Conservation (phyloP, 2,797 vertebrate genomes). For the Enteromius mattozi region DNA sequence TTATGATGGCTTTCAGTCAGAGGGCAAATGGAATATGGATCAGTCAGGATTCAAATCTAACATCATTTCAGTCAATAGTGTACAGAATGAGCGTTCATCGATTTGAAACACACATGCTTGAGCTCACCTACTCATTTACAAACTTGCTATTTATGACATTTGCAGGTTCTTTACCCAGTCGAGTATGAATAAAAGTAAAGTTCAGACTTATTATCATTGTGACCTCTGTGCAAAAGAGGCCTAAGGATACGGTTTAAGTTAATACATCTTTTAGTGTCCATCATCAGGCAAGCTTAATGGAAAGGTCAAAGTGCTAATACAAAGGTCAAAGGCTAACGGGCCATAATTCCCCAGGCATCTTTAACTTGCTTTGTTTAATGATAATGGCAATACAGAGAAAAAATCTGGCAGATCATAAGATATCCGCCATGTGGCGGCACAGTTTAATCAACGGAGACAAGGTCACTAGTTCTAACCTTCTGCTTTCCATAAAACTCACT, state of each 20-base stretch:
- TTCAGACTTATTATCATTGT: slow-evolving; percentile 45
- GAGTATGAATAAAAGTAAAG: slow-evolving; percentile 33
- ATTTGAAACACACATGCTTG: slow-evolving; percentile 50
- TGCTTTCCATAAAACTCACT: slow-evolving; percentile 67
- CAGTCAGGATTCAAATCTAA: slow-evolving; percentile 55
- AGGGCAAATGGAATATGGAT: slow-evolving; percentile 62
- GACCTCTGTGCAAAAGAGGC: slow-evolving; percentile 5
- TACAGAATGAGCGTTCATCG: slow-evolving; percentile 47
- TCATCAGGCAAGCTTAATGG: slow-evolving; percentile 38
- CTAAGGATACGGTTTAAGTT: slow-evolving; percentile 12
- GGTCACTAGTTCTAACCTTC: slow-evolving; percentile 65
- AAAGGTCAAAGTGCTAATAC: slow-evolving; percentile 42
- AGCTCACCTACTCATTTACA: slow-evolving; percentile 43
- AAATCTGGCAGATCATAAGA: slow-evolving; percentile 36
- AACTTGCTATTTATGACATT: slow-evolving; percentile 17
- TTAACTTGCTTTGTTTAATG: slow-evolving; percentile 33
- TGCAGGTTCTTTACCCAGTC: slow-evolving; percentile 13
- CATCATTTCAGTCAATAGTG: slow-evolving; percentile 56
- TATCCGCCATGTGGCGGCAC: slow-evolving; percentile 54
- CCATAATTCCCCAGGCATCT: slow-evolving; percentile 33
- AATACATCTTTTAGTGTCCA: slow-evolving; percentile 34
- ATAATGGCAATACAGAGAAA: slow-evolving; percentile 41
- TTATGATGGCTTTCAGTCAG: slow-evolving; percentile 53
- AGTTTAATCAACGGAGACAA: slow-evolving; percentile 67
- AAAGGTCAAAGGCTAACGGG: slow-evolving; percentile 53